Percentiles rank a stretch among this genome's conserved stretches.
Conservation (phyloP, 1,140 invertebrate species). For the Asbolus verrucosus region DNA sequence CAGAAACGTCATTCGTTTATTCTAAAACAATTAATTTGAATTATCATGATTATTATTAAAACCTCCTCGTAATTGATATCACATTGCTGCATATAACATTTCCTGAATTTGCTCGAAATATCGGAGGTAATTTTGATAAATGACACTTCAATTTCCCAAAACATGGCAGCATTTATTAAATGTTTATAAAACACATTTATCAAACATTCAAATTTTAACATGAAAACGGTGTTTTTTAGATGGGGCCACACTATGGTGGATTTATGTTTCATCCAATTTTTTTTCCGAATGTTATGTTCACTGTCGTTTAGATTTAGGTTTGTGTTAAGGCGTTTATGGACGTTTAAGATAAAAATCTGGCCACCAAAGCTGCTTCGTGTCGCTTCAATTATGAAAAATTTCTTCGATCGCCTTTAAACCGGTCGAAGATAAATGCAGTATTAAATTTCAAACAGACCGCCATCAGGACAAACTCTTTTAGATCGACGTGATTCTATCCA, state of each 20-base stretch:
- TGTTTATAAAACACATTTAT: constrained; percentile 32
- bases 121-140: constrained; percentile 24
- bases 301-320: background rate
- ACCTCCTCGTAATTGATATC: constrained; percentile 32
- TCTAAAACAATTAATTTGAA: constrained; percentile 34
- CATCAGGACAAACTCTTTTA: no score
- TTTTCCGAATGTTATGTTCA: background rate
- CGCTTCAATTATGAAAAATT: constrained; percentile 19
- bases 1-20: constrained; percentile 24
- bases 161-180: constrained; percentile 35
- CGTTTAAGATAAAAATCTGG: constrained; percentile 5
- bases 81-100: constrained; percentile 33
- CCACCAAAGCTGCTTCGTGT: constrained; percentile 2
- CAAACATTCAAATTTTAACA: constrained; percentile 17
- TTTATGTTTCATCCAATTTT: background rate
- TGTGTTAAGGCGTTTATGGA: background rate
- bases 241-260: background rate
- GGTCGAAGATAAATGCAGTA: background rate
- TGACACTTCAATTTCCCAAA: constrained; percentile 36
- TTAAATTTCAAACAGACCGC: background rate
- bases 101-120: constrained; percentile 12
- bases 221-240: background rate
- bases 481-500: background rate
- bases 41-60: constrained; percentile 27
- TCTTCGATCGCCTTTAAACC: background rate